Evolutionary conservation across 2,888 invertebrate species (phyloP).

Genomic region (Bhutanitis thaidina): DNA sequence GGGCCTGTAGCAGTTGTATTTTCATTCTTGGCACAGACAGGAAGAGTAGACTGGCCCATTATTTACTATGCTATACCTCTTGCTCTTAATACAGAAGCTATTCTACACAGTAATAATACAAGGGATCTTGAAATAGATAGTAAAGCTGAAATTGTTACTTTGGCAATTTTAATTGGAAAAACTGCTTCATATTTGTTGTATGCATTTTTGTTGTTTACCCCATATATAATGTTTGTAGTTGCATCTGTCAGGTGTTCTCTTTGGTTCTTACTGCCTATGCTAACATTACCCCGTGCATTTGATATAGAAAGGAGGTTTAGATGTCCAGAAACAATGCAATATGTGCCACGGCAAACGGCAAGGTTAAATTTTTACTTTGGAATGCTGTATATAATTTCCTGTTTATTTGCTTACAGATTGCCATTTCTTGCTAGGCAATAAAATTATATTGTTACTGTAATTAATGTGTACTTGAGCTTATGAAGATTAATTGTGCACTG

Average conservation of each 20-base stretch:
- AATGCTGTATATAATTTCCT: conserved; percentile 91
- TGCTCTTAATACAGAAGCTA: conserved; percentile 96
- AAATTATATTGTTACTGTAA: conserved; percentile 14
- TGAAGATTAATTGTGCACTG: conserved; percentile 12
- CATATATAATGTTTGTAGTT: conserved; percentile 94
- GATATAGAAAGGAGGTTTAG: conserved; percentile 94
- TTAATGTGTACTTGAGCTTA: conserved; percentile 32
- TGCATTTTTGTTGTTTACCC: conserved; percentile 92
- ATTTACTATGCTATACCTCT: conserved; percentile 96
- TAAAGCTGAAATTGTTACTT: conserved; percentile 94
- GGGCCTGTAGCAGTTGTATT: conserved; percentile 96
- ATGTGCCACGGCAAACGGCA: conserved; percentile 93
- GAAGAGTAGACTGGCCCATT: conserved; percentile 92
- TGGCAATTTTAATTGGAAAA: conserved; percentile 95
- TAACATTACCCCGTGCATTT: conserved; percentile 94
- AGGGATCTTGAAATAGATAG: conserved; percentile 93
- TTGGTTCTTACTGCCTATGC: conserved; percentile 93
- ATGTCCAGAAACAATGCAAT: conserved; percentile 86
- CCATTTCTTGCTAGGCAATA: conserved; percentile 75
- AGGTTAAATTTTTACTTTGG: conserved; percentile 95
- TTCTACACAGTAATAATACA: conserved; percentile 96
- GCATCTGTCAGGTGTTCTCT: conserved; percentile 90
- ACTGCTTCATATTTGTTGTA: conserved; percentile 95
- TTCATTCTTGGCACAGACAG: conserved; percentile 95
- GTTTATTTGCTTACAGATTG: conserved; percentile 83